Evolutionary conservation across 2,113 vertebrate species (phyloP).

Genomic region (Pelusios castaneus): DNA sequence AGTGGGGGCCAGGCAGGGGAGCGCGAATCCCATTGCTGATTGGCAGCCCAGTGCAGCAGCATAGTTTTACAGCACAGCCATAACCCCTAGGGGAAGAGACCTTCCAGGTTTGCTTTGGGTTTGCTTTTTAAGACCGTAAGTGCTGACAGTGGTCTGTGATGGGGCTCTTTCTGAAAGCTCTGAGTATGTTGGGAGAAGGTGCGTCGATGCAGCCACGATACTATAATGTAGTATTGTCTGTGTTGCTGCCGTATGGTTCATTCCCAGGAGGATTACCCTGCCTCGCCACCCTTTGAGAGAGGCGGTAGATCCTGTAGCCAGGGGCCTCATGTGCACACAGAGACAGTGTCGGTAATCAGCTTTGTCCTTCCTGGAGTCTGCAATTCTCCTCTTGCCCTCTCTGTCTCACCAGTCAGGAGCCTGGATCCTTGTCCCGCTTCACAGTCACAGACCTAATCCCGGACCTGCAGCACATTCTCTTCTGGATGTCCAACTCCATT

Average conservation of each 20-base stretch:
- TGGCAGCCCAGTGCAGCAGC: not conserved
- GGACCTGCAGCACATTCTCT: slow-evolving; percentile 91
- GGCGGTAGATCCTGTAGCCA: not conserved
- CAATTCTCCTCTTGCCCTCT: not conserved
- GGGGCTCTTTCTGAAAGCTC: not conserved
- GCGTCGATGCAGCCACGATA: too few species aligned
- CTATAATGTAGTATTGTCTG: not conserved
- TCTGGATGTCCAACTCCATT: slow-evolving; percentile 97
- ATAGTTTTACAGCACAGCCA: not conserved
- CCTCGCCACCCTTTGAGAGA: not conserved
- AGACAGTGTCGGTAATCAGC: not conserved
- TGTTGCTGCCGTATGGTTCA: not conserved
- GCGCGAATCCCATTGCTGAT: not conserved
- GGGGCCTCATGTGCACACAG: accelerated
- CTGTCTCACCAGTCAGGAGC: slow-evolving; percentile 86
- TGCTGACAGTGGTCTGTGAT: not conserved
- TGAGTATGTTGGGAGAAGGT: not conserved
- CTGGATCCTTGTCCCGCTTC: slow-evolving; percentile 81
- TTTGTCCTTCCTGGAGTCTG: not conserved
- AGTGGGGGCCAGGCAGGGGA: not conserved
- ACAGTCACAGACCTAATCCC: slow-evolving; percentile 88
- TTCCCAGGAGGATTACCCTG: not conserved
- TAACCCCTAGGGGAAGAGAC: not conserved
- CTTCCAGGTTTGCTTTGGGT: not conserved
- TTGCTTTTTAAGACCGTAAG: not conserved